Percentiles rank a stretch among this genome's conserved stretches.
These are phyloP conservation scores for Decapterus maruadsi DNA, from an alignment of 2,797 vertebrate species.

Conservation along the genomic window DNA sequence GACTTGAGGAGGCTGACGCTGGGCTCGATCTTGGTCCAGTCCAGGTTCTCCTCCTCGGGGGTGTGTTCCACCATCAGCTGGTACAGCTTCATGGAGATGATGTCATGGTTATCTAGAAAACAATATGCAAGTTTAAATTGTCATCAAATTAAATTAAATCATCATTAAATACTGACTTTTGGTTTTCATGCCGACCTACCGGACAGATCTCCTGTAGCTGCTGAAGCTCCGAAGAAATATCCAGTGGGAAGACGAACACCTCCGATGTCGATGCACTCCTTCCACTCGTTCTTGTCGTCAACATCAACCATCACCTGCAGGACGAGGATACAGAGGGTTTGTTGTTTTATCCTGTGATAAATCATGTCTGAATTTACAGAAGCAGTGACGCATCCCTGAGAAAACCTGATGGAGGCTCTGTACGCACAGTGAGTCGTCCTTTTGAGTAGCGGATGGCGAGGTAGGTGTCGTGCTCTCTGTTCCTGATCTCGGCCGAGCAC, in stretches of 20 bases:
- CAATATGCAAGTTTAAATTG: accelerated
- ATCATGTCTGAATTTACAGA: neutral
- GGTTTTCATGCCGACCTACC: constrained; percentile 79
- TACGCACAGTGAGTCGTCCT: constrained; percentile 92
- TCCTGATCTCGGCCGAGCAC: constrained; percentile 94
- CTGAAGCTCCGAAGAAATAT: constrained; percentile 96
- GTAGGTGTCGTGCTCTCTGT: constrained; percentile 95
- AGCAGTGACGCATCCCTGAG: no score
- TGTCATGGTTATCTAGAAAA: constrained; percentile 95
- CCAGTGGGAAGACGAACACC: constrained; percentile 96
- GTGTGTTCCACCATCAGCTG: constrained; percentile 98
- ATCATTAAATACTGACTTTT: no score
- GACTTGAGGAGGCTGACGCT: constrained; percentile 96
- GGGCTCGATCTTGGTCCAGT: constrained; percentile 98
- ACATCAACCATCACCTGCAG: constrained; percentile 95
- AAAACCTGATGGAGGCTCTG: neutral
- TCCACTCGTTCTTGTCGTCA: constrained; percentile 97
- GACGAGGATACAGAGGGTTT: neutral
- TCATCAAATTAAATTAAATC: neutral
- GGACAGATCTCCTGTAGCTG: constrained; percentile 97
- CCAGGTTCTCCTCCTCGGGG: constrained; percentile 92
- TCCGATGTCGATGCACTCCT: constrained; percentile 95
- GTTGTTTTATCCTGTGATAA: neutral
- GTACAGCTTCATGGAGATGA: constrained; percentile 99
- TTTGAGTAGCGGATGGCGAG: constrained; percentile 95